Evolutionary conservation across 2,888 invertebrate genomes (phyloP), one percentile per base, ranked within the genome.

Genomic region (Eristalis tenax): DNA sequence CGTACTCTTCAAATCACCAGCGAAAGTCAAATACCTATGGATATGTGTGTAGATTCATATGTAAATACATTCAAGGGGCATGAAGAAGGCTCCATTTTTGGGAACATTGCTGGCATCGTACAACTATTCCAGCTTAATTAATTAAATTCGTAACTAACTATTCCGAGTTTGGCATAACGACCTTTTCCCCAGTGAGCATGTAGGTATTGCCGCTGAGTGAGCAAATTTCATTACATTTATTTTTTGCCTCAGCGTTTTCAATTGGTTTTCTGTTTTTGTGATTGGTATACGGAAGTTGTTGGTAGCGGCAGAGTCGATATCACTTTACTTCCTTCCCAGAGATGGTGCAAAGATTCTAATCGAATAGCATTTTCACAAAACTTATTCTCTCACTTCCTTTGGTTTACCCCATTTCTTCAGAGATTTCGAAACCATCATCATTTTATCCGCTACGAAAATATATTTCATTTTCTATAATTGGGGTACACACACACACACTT

Each of bases 121-220:
- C 23, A 79, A 76, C 79, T 59, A 69, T 83, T 65, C 83, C 38
- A 50, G 83, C 73, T 87, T 79, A 87, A 87, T 87, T 83, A 87
- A 87, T 87, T 87, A 75, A 87, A 83, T 76, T 78, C 38, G 71
- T 35, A 69, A 79, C 59, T 75, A 79, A 79, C 83, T 71, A 78
- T 86, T 86, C 78, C 70, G 70, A 70, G 13, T 35, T 38, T 78
- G 57, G 73, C 28, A 68, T 75, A 70, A 78, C 69, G 57, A 78
- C 73, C 38, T 75, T 32, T 35, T 8, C 18, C 18, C 6, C 2
- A 18, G 18, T 50, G 18, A 18, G 15, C 43, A 43, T 13, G 38
- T 38, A 8, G 4, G 5, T n/a, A 50, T 50, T 18, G 18, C 50
- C 50, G 8, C 18, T 50, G 8, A 50, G 18, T 18, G 50, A 8